These are phyloP conservation scores for Notarius quadriscutis DNA, from an alignment of 2,113 vertebrate genomes.

Conservation along the genomic window DNA sequence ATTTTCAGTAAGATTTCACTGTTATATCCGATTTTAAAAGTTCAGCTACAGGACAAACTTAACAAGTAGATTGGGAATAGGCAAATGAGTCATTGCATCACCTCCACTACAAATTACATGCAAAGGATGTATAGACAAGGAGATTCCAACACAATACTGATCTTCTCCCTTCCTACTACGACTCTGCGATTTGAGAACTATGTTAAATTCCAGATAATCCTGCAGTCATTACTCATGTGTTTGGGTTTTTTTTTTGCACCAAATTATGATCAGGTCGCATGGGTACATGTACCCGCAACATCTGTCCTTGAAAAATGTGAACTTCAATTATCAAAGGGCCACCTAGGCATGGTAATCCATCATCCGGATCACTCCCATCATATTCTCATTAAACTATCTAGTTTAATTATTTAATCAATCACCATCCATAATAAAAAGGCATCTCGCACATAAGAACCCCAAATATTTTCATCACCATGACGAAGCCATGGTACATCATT, in stretches of 20 bases:
- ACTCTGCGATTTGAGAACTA: conserved; percentile 29
- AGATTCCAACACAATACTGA: conserved; percentile 36
- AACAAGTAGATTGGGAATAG: conserved; percentile 26
- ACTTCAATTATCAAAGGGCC: not conserved
- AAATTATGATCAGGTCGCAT: not conserved
- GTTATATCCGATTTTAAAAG: conserved; percentile 24
- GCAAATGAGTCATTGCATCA: conserved; percentile 14
- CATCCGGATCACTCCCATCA: not conserved
- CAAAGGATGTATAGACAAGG: not conserved
- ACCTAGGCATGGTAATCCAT: not conserved
- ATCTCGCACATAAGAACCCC: not conserved
- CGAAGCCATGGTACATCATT: not conserved
- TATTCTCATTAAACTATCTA: conserved; percentile 2
- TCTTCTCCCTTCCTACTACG: not conserved
- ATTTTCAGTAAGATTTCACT: conserved; percentile 67
- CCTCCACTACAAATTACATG: conserved; percentile 22
- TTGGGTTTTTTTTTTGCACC: not conserved
- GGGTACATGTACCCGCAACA: not conserved
- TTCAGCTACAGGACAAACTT: conserved; percentile 35
- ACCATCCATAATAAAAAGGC: not conserved
- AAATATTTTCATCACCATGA: not conserved
- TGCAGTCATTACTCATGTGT: conserved; percentile 13
- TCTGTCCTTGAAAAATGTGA: not conserved
- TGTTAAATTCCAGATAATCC: not conserved
- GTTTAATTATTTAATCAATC: not conserved